phyloP scores from a whole-genome alignment of 2,888 invertebrate genomes.

The Euclidia mi region DNA sequence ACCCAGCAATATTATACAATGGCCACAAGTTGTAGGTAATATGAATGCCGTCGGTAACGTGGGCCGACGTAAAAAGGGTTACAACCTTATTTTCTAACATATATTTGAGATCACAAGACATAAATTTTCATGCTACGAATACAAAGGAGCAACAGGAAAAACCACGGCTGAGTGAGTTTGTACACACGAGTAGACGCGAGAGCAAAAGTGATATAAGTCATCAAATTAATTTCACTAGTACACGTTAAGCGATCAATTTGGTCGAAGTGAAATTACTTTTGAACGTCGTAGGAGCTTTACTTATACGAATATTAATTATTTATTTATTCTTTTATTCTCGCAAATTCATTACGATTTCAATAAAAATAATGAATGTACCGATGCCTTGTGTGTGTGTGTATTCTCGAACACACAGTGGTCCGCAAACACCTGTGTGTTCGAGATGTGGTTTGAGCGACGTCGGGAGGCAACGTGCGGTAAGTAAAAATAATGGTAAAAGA shows the following conservation, averaged over 20 bases:
- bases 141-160: constrained; percentile 5
- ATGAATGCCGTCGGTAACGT: background rate
- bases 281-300: constrained; percentile 21
- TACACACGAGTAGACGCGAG: background rate
- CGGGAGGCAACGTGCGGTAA: too few relatives aligned
- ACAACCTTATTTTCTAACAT: background rate
- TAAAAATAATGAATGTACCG: constrained; percentile 17
- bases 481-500: too few relatives aligned
- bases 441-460: too few relatives aligned
- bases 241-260: constrained; percentile 32
- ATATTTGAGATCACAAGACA: constrained; percentile 3
- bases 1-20: too few relatives aligned
- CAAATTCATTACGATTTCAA: constrained; percentile 27
- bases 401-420: too few relatives aligned
- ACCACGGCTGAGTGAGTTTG: background rate
- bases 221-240: constrained; percentile 37
- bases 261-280: constrained; percentile 29
- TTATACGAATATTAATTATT: too few relatives aligned
- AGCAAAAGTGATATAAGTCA: constrained; percentile 11
- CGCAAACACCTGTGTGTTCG: too few relatives aligned
- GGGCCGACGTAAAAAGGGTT: background rate
- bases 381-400: too few relatives aligned
- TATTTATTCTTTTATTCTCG: too few relatives aligned
- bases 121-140: constrained; percentile 4
- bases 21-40: too few relatives aligned